These are phyloP conservation scores for Trogon surrucura DNA, from an alignment of 2,113 vertebrate species.

Conservation along the genomic window DNA sequence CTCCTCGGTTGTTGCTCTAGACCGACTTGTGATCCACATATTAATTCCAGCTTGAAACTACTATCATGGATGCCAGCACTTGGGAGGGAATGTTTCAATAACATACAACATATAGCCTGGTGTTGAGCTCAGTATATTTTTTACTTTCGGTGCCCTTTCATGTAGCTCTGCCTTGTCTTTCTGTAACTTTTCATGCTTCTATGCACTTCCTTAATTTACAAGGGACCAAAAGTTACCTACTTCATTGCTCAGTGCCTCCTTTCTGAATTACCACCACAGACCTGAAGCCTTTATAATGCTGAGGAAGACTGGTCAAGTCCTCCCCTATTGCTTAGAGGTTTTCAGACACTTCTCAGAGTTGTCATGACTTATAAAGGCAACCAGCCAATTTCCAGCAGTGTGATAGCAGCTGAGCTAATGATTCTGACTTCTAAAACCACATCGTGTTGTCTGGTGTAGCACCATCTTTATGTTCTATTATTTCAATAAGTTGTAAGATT, in stretches of 20 bases:
- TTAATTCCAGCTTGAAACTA: not conserved
- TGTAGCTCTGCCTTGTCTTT: not conserved
- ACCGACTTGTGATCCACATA: not conserved
- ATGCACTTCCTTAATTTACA: not conserved
- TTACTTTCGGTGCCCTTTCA: not conserved
- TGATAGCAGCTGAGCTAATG: not conserved
- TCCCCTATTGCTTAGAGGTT: not conserved
- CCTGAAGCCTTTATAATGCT: not conserved
- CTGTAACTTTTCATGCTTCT: not conserved
- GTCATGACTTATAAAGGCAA: not conserved
- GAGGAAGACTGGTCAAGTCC: not conserved
- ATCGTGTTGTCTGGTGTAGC: not conserved
- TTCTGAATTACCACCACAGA: not conserved
- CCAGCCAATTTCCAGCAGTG: not conserved
- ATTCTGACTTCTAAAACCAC: not conserved
- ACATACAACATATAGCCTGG: not conserved
- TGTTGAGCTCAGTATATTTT: not conserved
- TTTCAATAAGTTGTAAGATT: not conserved
- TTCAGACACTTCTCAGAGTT: not conserved
- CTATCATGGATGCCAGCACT: not conserved
- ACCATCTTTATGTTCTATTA: not conserved
- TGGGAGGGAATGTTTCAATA: not conserved
- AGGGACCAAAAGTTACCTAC: not conserved
- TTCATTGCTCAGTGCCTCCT: not conserved
- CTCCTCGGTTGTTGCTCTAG: not conserved